Evolutionary conservation across 2,113 vertebrate species (phyloP).

Genomic region (Hippotragus niger): DNA sequence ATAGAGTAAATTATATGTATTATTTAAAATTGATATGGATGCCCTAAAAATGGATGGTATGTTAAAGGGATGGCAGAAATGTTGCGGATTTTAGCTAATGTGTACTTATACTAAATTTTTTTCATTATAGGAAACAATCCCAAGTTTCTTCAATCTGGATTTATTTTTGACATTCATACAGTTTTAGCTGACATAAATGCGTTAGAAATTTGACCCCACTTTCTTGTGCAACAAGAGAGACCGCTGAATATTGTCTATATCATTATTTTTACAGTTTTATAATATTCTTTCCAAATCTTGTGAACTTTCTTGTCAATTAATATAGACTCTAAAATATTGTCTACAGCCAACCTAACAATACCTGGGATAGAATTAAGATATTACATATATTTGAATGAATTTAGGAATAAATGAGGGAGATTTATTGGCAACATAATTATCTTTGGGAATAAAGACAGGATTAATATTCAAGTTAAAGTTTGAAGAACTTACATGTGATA

Average conservation of each 20-base stretch:
- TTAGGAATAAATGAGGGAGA: not conserved
- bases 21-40: not conserved
- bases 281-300: not conserved
- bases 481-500: not conserved
- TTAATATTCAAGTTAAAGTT: not conserved
- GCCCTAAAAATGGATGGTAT: not conserved
- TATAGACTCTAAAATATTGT: not conserved
- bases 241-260: not conserved
- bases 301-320: not conserved
- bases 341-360: not conserved
- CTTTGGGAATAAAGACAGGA: not conserved
- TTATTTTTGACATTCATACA: not conserved
- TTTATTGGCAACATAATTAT: not conserved
- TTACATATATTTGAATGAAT: not conserved
- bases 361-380: not conserved
- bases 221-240: not conserved
- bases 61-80: not conserved
- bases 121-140: not conserved
- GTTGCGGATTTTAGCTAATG: not conserved
- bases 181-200: not conserved
- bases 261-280: not conserved
- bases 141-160: not conserved
- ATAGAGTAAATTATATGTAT: not conserved
- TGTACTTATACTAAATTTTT: not conserved
- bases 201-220: not conserved